A percentile compares a stretch with the other conserved stretches of the same genome.
Evolutionary conservation across 1,140 invertebrate genomes (phyloP).

Genomic region (Caenorhabditis remanei): DNA sequence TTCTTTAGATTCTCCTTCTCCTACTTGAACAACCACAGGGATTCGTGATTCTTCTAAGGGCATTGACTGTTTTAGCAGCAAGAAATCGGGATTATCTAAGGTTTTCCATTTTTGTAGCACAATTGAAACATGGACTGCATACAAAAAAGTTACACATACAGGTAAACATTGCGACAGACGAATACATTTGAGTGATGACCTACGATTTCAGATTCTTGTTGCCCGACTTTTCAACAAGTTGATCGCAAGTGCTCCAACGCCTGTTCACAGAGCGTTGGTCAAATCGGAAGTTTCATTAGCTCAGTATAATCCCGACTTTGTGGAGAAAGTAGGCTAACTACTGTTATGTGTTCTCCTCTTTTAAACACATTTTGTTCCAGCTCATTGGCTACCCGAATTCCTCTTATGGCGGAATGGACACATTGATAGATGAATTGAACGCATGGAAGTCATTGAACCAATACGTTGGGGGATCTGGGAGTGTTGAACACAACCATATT

Average conservation of each 20-base stretch:
- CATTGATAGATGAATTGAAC: constrained; percentile 65
- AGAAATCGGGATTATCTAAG: constrained; percentile 68
- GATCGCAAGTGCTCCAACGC: constrained; percentile 63
- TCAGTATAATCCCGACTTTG: constrained; percentile 66
- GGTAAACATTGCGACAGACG: constrained; percentile 13
- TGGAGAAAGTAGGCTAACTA: constrained; percentile 65
- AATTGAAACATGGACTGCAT: constrained; percentile 70
- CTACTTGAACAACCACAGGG: constrained; percentile 69
- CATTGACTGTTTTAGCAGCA: constrained; percentile 67
- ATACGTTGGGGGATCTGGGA: constrained; percentile 18
- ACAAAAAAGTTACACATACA: constrained; percentile 70
- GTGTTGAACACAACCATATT: constrained; percentile 8
- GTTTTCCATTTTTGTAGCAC: constrained; percentile 66
- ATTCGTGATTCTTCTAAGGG: constrained; percentile 65
- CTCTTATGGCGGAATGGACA: constrained; percentile 61
- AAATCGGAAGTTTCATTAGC: constrained; percentile 67
- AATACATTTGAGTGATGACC: not conserved
- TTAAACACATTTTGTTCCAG: constrained; percentile 48
- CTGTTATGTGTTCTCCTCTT: not conserved
- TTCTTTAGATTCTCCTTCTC: constrained; percentile 65
- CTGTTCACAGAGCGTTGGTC: constrained; percentile 59
- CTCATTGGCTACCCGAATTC: constrained; percentile 55
- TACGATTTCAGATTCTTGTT: constrained; percentile 63
- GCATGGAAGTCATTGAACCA: constrained; percentile 61
- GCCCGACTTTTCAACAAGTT: constrained; percentile 69